These are phyloP conservation scores for Polydrusus pterygomalis DNA, from an alignment of 2,888 invertebrate genomes.

Conservation along the genomic window DNA sequence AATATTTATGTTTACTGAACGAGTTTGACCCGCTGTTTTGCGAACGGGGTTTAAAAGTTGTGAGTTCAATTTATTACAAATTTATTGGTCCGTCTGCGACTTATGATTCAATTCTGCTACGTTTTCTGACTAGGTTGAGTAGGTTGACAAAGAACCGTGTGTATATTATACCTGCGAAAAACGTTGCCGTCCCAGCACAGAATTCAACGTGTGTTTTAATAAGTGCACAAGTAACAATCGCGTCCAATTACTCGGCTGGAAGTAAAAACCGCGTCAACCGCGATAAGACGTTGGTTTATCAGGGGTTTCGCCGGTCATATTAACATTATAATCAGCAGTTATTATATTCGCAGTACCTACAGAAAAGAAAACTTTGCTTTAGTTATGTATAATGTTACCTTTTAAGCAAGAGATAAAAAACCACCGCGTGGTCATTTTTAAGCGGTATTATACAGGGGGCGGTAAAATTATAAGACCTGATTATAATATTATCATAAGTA, in stretches of 20 bases:
- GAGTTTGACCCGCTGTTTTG: too few species aligned
- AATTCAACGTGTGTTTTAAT: conserved; percentile 13
- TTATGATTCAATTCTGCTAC: too few species aligned
- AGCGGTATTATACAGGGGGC: conserved; percentile 15
- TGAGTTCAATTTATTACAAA: too few species aligned
- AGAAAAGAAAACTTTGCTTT: conserved; percentile 41
- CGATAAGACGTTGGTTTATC: conserved; percentile 55
- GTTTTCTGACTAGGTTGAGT: too few species aligned
- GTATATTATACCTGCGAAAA: not conserved
- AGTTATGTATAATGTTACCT: conserved; percentile 49
- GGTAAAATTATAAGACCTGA: not conserved
- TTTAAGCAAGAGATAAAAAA: conserved; percentile 32
- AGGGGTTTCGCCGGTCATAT: conserved; percentile 57
- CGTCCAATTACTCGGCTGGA: conserved; percentile 31
- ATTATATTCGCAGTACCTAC: conserved; percentile 47
- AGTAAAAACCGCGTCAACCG: conserved; percentile 39
- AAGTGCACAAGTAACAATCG: conserved; percentile 9
- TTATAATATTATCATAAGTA: not conserved
- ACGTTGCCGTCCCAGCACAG: not conserved
- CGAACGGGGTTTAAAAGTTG: too few species aligned
- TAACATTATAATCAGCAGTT: conserved; percentile 61
- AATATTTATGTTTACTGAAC: too few species aligned
- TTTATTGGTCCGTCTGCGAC: too few species aligned
- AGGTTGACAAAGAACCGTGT: too few species aligned
- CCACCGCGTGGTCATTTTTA: conserved; percentile 34